Evolutionary conservation across 2,888 invertebrate species (phyloP).

Genomic region (Abscondita cerata): DNA sequence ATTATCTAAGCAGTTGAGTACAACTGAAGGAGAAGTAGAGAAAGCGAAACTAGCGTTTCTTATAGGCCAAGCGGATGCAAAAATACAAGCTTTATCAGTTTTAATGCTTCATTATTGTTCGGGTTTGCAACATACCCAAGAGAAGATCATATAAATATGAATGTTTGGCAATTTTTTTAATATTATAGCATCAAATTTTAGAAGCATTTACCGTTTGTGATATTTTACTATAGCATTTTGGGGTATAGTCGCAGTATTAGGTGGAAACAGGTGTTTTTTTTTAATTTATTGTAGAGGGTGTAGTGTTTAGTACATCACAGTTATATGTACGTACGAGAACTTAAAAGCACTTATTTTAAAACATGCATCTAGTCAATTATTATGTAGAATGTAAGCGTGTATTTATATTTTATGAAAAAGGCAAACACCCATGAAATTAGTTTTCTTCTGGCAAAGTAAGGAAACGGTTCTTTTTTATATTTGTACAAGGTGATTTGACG

Average conservation of each 20-base stretch:
- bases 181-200: conserved; percentile 24
- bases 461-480: too few relatives aligned
- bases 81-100: conserved; percentile 89
- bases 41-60: conserved; percentile 60
- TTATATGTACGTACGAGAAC: not conserved
- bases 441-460: too few relatives aligned
- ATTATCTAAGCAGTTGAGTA: conserved; percentile 59
- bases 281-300: not conserved
- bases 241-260: conserved; percentile 2
- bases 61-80: conserved; percentile 76
- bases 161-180: conserved; percentile 15
- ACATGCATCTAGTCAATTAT: conserved; percentile 31
- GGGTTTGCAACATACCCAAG: conserved; percentile 80
- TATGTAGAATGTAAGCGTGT: conserved; percentile 14
- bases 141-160: conserved; percentile 50
- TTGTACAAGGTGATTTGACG: too few relatives aligned
- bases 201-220: conserved; percentile 28
- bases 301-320: not conserved
- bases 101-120: conserved; percentile 95
- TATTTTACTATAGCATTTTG: conserved; percentile 27
- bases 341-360: conserved; percentile 18
- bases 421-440: not conserved
- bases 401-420: conserved; percentile 14
- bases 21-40: conserved; percentile 57
- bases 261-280: not conserved